These are phyloP conservation scores for Schizaphis graminum DNA, from an alignment of 2,888 invertebrate species.

Conservation along the genomic window DNA sequence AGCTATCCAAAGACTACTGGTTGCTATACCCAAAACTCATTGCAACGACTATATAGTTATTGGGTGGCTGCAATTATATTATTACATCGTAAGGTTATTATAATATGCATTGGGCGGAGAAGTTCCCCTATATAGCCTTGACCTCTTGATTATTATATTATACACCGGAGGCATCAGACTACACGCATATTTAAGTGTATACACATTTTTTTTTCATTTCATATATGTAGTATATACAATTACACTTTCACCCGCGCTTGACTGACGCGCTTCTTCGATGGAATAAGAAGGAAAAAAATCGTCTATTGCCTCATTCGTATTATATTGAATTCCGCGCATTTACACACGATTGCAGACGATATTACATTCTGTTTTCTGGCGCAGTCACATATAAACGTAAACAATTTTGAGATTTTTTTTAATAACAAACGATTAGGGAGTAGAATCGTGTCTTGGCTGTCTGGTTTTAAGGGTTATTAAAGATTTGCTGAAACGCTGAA, in stretches of 20 bases:
- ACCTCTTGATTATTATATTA: constrained; percentile 60
- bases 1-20: constrained; percentile 19
- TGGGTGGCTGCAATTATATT: constrained; percentile 10
- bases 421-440: constrained; percentile 25
- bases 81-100: constrained; percentile 33
- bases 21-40: background rate
- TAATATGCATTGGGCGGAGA: background rate
- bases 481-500: constrained; percentile 18
- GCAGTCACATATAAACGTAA: background rate
- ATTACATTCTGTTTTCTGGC: constrained; percentile 4
- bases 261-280: constrained; percentile 32
- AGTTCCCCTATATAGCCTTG: constrained; percentile 46
- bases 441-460: constrained; percentile 40
- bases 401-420: constrained; percentile 24
- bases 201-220: constrained; percentile 37
- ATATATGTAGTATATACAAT: constrained; percentile 10
- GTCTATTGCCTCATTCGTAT: constrained; percentile 38
- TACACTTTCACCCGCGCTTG: constrained; percentile 61
- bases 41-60: background rate
- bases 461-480: constrained; percentile 34
- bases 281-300: constrained; percentile 33
- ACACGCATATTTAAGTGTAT: constrained; percentile 41
- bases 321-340: constrained; percentile 40
- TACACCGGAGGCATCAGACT: constrained; percentile 42
- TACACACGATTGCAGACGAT: constrained; percentile 3